These are phyloP conservation scores for Diaphora mendica DNA, from an alignment of 2,888 invertebrate genomes.

Conservation along the genomic window DNA sequence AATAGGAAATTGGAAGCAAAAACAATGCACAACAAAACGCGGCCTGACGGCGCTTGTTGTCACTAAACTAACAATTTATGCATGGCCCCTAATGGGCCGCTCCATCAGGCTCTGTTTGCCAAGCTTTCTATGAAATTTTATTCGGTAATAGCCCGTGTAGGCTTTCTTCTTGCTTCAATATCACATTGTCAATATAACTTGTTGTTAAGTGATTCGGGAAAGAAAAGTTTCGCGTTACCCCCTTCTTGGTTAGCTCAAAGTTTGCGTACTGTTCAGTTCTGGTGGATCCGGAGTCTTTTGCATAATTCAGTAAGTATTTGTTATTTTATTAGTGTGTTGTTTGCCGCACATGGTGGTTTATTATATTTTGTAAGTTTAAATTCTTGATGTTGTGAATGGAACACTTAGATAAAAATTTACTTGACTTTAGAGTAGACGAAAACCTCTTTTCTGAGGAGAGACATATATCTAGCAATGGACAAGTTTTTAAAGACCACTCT, in stretches of 20 bases:
- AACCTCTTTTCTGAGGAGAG: too few species aligned
- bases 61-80: constrained; percentile 85
- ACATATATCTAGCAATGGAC: too few species aligned
- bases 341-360: not conserved
- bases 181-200: constrained; percentile 51
- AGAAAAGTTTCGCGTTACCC: constrained; percentile 52
- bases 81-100: constrained; percentile 81
- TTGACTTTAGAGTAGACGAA: too few species aligned
- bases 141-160: constrained; percentile 75
- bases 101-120: constrained; percentile 82
- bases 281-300: constrained; percentile 20
- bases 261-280: constrained; percentile 25
- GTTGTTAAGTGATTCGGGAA: constrained; percentile 48
- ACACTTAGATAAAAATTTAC: not conserved
- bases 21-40: constrained; percentile 61
- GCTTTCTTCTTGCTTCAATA: constrained; percentile 57
- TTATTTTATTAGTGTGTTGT: constrained; percentile 20
- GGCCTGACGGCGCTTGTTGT: constrained; percentile 63
- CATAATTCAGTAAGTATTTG: constrained; percentile 21
- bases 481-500: too few species aligned
- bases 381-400: not conserved
- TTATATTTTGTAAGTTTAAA: not conserved
- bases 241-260: constrained; percentile 27
- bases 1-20: constrained; percentile 44
- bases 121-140: constrained; percentile 86